Evolutionary conservation across 2,797 vertebrate species (phyloP), one percentile per base, ranked within the genome.

Genomic region (Macroramphosus scolopax): DNA sequence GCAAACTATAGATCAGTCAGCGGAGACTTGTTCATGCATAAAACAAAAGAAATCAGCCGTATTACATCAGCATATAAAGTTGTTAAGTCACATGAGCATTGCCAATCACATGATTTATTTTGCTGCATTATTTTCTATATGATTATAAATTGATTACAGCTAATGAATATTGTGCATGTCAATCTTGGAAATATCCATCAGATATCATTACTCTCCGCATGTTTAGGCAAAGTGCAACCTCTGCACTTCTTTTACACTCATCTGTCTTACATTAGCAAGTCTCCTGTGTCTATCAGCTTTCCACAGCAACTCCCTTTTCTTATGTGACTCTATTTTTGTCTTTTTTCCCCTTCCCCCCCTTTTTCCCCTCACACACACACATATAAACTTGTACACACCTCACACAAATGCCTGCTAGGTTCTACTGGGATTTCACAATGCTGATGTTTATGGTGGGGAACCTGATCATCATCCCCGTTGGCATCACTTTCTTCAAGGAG

Each of bases 381-480:
- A 17, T 25, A 38, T 37, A 34, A 37, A 37, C 46, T 33, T 29
- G 41, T 37, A 29, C 48, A 36, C 43, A 25, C 31, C 55, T 25
- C 30, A 41, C 16, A 29, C 64, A 47, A 60, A 55, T 1, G 1
- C 40, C 41, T 49, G 41, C 16, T 80, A 99, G 96, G 90, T 99
- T 99, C 89, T 99, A 99, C 84, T 99, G 96, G 96, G 96, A 99
- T 85, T 97, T 99, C 90, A 95, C 95, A 1, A 98, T 98, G 96
- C 88, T 98, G 72, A 89, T 99, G 30, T 97, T 99, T 81, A 99
- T 99, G 96, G 95, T 98, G 70, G 95, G 96, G 24, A 99, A 99
- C 85, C 90, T 99, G 78, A 98, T 99, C 86, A 95, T 99, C 86
- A 98, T 99, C 63, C 96, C 96, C 0, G 96, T 98, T 71, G 95